Evolutionary conservation across 1,140 invertebrate species (phyloP).

Genomic region (Coptotermes formosanus): DNA sequence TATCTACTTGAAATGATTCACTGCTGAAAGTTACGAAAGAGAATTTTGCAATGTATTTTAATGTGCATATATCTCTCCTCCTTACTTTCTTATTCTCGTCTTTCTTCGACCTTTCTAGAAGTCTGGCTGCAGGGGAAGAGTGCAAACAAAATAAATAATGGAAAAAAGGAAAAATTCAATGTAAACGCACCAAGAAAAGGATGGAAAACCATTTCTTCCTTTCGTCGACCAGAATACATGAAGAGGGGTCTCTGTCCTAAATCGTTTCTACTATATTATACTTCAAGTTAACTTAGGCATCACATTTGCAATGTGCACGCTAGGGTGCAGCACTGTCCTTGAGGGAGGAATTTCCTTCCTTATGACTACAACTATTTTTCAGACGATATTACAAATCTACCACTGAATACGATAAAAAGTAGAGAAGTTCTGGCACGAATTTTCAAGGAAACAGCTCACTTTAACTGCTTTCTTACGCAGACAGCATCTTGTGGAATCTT

Average conservation of each 20-base stretch:
- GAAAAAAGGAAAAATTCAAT: slow-evolving; percentile 6
- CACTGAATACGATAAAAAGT: too few species aligned
- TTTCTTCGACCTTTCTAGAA: background rate
- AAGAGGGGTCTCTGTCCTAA: background rate
- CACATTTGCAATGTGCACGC: background rate
- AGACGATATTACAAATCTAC: too few species aligned
- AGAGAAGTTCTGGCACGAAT: too few species aligned
- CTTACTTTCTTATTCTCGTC: background rate
- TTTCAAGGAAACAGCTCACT: too few species aligned
- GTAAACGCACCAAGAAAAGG: background rate
- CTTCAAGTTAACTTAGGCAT: background rate
- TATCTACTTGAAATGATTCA: background rate
- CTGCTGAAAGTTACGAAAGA: background rate
- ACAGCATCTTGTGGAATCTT: too few species aligned
- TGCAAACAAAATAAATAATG: background rate
- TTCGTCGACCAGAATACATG: slow-evolving; percentile 10
- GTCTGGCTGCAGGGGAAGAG: background rate
- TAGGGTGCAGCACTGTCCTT: background rate
- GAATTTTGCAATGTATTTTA: background rate
- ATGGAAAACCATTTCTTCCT: slow-evolving; percentile 1
- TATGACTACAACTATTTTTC: too few species aligned
- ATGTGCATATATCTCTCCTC: background rate
- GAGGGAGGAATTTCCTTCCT: background rate
- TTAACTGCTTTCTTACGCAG: too few species aligned
- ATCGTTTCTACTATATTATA: background rate